Conservation (phyloP, 2,797 vertebrate genomes). For the Cuculus canorus region DNA sequence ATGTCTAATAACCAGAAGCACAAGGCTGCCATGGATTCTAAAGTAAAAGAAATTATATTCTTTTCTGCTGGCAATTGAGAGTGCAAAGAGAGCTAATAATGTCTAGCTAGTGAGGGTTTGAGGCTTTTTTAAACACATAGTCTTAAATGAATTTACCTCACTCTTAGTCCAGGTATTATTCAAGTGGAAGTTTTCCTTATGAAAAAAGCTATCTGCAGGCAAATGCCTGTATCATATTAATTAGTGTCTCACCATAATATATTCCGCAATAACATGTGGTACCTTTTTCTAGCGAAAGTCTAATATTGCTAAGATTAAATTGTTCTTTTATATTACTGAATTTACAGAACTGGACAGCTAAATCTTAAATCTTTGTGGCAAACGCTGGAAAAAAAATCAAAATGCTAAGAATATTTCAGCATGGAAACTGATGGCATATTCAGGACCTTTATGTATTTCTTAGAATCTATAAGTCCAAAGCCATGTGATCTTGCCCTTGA, state of each 20-base stretch:
- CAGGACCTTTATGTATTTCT: slow-evolving; percentile 9
- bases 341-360: slow-evolving; percentile 21
- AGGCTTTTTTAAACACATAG: background rate
- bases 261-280: background rate
- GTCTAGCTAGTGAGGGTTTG: slow-evolving; percentile 37
- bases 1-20: slow-evolving; percentile 46
- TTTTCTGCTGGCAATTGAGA: slow-evolving; percentile 26
- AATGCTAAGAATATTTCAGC: slow-evolving; percentile 8
- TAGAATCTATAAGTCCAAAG: background rate
- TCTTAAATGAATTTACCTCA: slow-evolving; percentile 47
- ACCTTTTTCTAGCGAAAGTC: slow-evolving; percentile 45
- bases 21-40: slow-evolving; percentile 57
- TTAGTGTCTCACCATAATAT: background rate
- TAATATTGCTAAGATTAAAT: background rate
- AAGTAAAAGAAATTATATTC: slow-evolving; percentile 67
- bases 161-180: slow-evolving; percentile 38
- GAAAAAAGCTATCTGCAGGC: slow-evolving; percentile 58
- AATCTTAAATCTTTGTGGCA: slow-evolving; percentile 4
- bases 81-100: slow-evolving; percentile 58
- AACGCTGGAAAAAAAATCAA: slow-evolving; percentile 37
- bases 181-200: slow-evolving; percentile 51
- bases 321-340: background rate
- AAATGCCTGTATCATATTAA: slow-evolving; percentile 23
- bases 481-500: background rate
- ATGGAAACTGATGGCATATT: background rate